Evolutionary conservation across 2,888 invertebrate genomes (phyloP), one percentile per base, ranked within the genome.

Genomic region (Halictus quadricinctus): DNA sequence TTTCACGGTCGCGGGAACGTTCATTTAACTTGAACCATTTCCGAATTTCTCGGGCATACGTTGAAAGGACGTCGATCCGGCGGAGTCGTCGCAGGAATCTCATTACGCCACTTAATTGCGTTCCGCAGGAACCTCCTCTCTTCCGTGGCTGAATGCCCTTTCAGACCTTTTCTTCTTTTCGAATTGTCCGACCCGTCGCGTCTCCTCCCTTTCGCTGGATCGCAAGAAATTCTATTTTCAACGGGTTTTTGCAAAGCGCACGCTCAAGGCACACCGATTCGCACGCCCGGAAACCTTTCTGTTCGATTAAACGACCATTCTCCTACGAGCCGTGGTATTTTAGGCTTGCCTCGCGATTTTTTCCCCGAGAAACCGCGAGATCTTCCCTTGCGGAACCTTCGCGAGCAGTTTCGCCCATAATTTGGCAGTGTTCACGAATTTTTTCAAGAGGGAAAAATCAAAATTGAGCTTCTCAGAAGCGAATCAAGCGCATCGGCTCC

Each of bases 1-100:
- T 83, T 88, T 87, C 73, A n/a, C 36, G 76, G 12, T 43, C 74
- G 72, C 78, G 70, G 80, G 88, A 91, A 92, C 88, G 89, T 89
- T 88, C 89, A 90, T 92, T 92, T 91, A 91, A 90, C 88, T 92
- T 87, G 80, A 87, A 85, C 85, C 88, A 87, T 91, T 92, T 88
- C 83, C 83, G 84, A 92, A 91, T 89, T 90, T 89, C 88, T 79
- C 87, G 76, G 25, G 74, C 80, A 70, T 83, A 76, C 82, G 80
- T 72, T 83, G 88, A 83, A 83, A 85, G 88, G 82, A 76, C 79
- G 76, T 75, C 80, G 84, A 87, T 84, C 73, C 76, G 25, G 43
- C 66, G 41, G 77, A 64, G 64, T 60, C 72, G 77, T 86, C 85
- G 83, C 79, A 79, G 84, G 90, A 90, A 90, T 90, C 89, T 89